Evolutionary conservation across 2,113 vertebrate species (phyloP).

Genomic region (Lophochroa leadbeateri): DNA sequence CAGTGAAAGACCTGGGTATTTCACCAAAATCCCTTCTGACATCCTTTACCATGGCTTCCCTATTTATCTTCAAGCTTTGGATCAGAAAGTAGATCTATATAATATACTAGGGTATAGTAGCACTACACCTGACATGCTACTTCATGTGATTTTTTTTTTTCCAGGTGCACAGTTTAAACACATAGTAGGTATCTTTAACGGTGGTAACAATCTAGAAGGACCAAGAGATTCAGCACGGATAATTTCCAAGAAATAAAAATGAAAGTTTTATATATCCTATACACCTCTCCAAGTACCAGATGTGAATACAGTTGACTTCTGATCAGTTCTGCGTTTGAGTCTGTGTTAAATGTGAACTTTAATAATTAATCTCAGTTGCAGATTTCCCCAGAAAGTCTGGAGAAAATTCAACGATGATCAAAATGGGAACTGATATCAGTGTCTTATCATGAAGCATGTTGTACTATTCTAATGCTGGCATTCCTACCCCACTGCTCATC

Average conservation of each 20-base stretch:
- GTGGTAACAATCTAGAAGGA: background rate
- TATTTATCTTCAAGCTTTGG: background rate
- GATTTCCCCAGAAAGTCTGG: background rate
- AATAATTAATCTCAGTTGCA: background rate
- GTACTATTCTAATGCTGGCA: background rate
- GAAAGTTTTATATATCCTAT: background rate
- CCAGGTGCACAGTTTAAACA: background rate
- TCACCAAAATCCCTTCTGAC: background rate
- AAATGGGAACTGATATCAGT: background rate
- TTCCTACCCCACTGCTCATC: background rate
- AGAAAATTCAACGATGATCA: background rate
- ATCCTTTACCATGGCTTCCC: background rate
- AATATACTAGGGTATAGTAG: background rate
- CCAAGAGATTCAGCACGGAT: rapidly evolving
- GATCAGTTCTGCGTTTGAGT: background rate
- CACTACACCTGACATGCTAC: background rate
- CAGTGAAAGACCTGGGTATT: background rate
- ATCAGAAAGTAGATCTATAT: background rate
- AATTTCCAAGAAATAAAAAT: background rate
- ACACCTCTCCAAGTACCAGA: background rate
- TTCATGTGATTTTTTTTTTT: background rate
- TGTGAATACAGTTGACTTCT: background rate
- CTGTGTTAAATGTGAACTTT: background rate
- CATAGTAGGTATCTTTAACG: background rate
- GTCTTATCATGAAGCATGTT: background rate